Evolutionary conservation across 2,113 vertebrate species (phyloP).

Genomic region (Tauraco erythrolophus): DNA sequence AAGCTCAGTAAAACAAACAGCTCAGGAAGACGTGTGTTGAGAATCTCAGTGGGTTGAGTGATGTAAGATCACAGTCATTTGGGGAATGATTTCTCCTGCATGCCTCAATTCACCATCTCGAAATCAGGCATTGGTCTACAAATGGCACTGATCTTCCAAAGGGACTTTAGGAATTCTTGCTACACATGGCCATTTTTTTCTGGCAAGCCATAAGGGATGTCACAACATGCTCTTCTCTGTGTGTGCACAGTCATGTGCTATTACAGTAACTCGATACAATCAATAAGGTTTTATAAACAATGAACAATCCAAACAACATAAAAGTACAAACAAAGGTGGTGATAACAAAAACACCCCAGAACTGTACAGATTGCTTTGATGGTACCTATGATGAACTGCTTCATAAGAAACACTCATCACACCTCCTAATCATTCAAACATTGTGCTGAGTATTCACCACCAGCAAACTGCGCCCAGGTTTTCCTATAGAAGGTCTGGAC

Average conservation of each 20-base stretch:
- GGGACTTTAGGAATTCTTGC: neutral
- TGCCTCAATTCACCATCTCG: neutral
- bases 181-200: neutral
- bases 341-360: neutral
- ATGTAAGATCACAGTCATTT: rapidly evolving
- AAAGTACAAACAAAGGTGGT: neutral
- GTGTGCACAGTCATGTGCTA: rapidly evolving
- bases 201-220: rapidly evolving
- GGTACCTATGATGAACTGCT: neutral
- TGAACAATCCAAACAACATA: neutral
- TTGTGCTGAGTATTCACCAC: neutral
- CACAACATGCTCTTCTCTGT: neutral
- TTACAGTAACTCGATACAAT: neutral
- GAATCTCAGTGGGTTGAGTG: neutral
- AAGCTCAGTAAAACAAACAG: neutral
- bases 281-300: neutral
- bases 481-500: neutral
- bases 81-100: neutral
- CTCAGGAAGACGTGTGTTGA: neutral
- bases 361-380: neutral
- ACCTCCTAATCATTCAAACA: neutral
- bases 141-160: neutral
- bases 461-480: neutral
- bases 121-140: neutral
- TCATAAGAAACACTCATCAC: neutral